These are phyloP conservation scores for Florisuga fusca DNA, from an alignment of 2,797 vertebrate species.

Conservation along the genomic window DNA sequence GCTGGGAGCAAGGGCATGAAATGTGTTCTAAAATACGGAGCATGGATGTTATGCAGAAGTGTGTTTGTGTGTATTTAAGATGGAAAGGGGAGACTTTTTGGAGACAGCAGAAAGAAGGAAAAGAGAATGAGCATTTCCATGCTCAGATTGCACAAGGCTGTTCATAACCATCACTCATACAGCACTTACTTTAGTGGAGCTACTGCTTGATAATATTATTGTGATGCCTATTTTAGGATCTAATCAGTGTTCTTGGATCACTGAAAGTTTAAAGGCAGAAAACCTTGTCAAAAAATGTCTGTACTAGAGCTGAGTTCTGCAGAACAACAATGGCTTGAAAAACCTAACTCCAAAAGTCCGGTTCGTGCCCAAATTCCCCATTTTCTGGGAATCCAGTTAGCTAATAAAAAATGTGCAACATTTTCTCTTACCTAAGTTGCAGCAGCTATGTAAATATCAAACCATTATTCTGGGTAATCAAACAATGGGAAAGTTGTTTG, in stretches of 20 bases:
- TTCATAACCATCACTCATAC: neutral
- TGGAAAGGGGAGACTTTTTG: neutral
- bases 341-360: neutral
- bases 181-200: neutral
- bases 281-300: neutral
- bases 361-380: neutral
- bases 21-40: neutral
- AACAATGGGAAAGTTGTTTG: constrained; percentile 60
- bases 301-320: neutral
- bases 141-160: neutral
- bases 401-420: neutral
- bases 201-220: neutral
- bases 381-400: neutral
- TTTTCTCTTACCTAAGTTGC: constrained; percentile 55
- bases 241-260: neutral
- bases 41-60: neutral
- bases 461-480: constrained; percentile 53
- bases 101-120: neutral
- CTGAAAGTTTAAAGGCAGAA: neutral
- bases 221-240: neutral
- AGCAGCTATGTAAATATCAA: constrained; percentile 68
- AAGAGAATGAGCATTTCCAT: neutral
- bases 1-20: neutral
- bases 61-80: neutral
- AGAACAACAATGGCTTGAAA: neutral